These are phyloP conservation scores for Muscicapa comitata DNA, from an alignment of 2,797 vertebrate species.

Conservation along the genomic window DNA sequence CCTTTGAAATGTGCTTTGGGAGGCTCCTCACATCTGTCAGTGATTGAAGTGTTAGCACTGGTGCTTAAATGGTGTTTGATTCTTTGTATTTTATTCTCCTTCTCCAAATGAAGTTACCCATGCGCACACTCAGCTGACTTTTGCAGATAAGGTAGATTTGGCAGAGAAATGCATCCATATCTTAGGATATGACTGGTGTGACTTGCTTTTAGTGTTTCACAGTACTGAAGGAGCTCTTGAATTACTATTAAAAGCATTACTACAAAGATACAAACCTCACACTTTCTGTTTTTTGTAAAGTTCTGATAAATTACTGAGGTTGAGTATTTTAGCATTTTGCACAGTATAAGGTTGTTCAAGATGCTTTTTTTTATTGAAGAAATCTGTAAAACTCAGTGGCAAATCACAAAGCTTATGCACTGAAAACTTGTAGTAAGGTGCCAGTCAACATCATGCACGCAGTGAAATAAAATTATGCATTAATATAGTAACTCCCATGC, in stretches of 20 bases:
- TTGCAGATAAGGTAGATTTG: not conserved
- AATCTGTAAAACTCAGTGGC: not conserved
- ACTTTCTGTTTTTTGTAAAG: not conserved
- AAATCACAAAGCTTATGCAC: not conserved
- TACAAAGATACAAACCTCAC: not conserved
- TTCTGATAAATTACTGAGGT: not conserved
- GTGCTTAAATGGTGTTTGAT: not conserved
- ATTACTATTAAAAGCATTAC: not conserved
- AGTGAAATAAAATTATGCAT: not conserved
- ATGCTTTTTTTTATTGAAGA: not conserved
- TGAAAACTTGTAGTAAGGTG: not conserved
- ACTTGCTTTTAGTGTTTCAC: not conserved
- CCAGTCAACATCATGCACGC: not conserved
- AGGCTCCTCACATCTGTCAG: not conserved
- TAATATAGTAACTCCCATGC: not conserved
- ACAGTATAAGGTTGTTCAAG: not conserved
- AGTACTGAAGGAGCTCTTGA: not conserved
- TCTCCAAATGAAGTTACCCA: not conserved
- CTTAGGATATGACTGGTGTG: not conserved
- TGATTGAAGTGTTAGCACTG: not conserved
- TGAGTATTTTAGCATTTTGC: not conserved
- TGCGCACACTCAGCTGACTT: not conserved
- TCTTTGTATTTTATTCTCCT: not conserved
- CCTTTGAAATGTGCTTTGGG: not conserved
- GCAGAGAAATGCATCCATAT: not conserved